Evolutionary conservation across 2,888 invertebrate genomes (phyloP).

Genomic region (Mythimna lalbum): DNA sequence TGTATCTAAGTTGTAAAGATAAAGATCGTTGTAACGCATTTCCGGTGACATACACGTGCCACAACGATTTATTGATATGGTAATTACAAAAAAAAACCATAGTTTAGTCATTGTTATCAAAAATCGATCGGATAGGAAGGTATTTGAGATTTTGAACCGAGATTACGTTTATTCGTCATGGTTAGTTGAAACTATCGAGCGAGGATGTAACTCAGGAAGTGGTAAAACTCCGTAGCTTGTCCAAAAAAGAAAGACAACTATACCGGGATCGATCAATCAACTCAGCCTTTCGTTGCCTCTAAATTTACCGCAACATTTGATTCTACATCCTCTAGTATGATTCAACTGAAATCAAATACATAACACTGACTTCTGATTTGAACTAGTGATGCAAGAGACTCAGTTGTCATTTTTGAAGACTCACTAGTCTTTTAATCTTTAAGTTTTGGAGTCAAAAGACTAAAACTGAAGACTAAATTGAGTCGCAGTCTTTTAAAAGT

Average conservation of each 20-base stretch:
- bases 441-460: no score
- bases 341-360: background rate
- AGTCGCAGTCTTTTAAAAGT: no score
- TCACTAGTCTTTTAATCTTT: no score
- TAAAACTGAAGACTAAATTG: no score
- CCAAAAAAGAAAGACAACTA: background rate
- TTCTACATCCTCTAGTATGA: background rate
- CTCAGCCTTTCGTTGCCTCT: no score
- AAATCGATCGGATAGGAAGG: constrained; percentile 6
- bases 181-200: background rate
- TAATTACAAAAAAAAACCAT: constrained; percentile 11
- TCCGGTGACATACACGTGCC: constrained; percentile 10
- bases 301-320: background rate
- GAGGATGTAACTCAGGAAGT: constrained; percentile 2
- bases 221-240: constrained; percentile 4
- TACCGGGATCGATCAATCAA: background rate
- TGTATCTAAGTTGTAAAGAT: constrained; percentile 26
- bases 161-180: constrained; percentile 13
- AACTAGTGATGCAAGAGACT: no score
- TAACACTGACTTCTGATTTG: no score
- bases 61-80: background rate
- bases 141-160: constrained; percentile 9
- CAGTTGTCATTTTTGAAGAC: no score
- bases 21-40: constrained; percentile 21
- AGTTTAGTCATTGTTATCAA: constrained; percentile 7